Conservation (phyloP, 2,113 vertebrate species). For the Cephalopterus ornatus region DNA sequence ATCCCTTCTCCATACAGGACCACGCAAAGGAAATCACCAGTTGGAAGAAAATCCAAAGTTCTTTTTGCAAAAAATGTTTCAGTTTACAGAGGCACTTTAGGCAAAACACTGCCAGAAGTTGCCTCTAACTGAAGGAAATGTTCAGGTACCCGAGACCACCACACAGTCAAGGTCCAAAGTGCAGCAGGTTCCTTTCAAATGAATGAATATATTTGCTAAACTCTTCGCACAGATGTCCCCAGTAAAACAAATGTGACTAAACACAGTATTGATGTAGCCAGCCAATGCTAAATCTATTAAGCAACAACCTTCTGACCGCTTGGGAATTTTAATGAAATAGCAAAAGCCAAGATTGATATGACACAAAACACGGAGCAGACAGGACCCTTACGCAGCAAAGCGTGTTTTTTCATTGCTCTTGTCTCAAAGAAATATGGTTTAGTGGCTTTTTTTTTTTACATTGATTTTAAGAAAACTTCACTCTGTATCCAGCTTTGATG, state of each 20-base stretch:
- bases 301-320: slow-evolving; percentile 59
- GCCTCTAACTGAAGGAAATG: neutral
- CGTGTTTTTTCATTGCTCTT: slow-evolving; percentile 49
- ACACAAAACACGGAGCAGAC: slow-evolving; percentile 50
- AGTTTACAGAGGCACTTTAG: neutral
- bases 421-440: slow-evolving; percentile 65
- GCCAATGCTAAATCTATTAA: slow-evolving; percentile 69
- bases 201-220: slow-evolving; percentile 51
- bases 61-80: neutral
- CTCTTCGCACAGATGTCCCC: slow-evolving; percentile 37
- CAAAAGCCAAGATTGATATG: slow-evolving; percentile 60
- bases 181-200: slow-evolving; percentile 16
- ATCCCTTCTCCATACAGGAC: neutral
- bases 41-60: neutral
- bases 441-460: slow-evolving; percentile 28
- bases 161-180: slow-evolving; percentile 6
- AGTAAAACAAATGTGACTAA: slow-evolving; percentile 68
- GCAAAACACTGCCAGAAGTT: neutral
- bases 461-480: slow-evolving; percentile 61
- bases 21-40: neutral
- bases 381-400: slow-evolving; percentile 53
- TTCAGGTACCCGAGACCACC: neutral
- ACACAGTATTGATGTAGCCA: slow-evolving; percentile 53
- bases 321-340: slow-evolving; percentile 70
- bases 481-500: slow-evolving; percentile 44